Conservation (phyloP, 2,113 vertebrate species). For the Danionella cerebrum region DNA sequence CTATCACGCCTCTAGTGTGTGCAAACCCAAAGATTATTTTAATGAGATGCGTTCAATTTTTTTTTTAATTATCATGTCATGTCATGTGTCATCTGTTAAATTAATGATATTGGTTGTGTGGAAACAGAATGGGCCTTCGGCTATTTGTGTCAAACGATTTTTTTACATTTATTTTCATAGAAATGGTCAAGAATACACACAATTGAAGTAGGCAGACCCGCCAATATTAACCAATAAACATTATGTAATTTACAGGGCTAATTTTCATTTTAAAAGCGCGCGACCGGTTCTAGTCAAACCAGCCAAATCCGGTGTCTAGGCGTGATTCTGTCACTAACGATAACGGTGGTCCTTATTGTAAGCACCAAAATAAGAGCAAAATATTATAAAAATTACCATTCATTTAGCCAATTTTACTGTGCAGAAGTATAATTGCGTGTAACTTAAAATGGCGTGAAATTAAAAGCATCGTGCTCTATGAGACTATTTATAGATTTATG, state of each 20-base stretch:
- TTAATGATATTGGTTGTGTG: background rate
- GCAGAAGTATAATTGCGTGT: no score
- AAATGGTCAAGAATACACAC: background rate
- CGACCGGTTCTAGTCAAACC: conserved; percentile 23
- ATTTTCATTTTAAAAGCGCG: background rate
- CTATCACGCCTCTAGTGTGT: conserved; percentile 8
- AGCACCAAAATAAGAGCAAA: background rate
- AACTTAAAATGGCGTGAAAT: background rate
- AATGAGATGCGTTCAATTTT: no score
- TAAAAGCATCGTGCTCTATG: background rate
- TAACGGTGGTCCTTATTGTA: no score
- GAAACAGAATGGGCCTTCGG: background rate
- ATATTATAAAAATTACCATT: background rate
- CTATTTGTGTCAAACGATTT: background rate
- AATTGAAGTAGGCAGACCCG: no score
- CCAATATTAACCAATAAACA: no score
- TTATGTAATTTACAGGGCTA: background rate
- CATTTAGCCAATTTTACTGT: no score
- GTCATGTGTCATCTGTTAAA: background rate
- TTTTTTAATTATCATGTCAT: background rate
- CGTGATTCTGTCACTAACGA: conserved; percentile 19
- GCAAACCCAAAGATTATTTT: no score
- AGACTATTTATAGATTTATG: conserved; percentile 27
- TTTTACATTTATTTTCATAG: background rate
- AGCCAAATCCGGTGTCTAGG: conserved; percentile 36